Evolutionary conservation across 2,888 invertebrate genomes (phyloP), one percentile per base, ranked within the genome.

Genomic region (Drosophila meridionalis): DNA sequence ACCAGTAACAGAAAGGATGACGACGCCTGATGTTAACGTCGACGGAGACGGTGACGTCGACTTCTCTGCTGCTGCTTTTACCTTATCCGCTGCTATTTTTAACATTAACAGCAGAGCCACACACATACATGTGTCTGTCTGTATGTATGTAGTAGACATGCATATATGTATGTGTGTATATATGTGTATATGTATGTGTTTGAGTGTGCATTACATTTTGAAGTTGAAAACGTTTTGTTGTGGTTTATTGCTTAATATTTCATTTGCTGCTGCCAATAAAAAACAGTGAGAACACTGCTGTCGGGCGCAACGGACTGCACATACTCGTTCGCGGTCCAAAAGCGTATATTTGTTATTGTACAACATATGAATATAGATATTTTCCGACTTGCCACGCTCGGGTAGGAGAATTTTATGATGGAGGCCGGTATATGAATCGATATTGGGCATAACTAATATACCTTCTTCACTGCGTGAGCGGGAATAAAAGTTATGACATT

Each of bases 201-300:
- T 26, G 12, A 56, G 20, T 73, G 64, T 63, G 61, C 63, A 61
- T 63, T 73, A 73, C 77, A 71, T 65, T 68, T 68, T 70, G 55
- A 66, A 72, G 79, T 58, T 64, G 58, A 77, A 78, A 78, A 78
- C 59, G 64, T 73, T 73, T 61, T 45, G 28, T 65, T 68, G 56
- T 73, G 63, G 62, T 82, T 82, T 81, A 79, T 81, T 82, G 79
- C 82, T 81, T 72, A 82, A 81, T 81, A 81, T 82, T 81, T 81
- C 76, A 81, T 74, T 53, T 48, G 47, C 52, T 43, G 68, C 59
- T 61, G 68, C 77, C 76, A 73, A 78, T 69, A 73, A 72, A 73
- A 72, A 55, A 2, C 38, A 36, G 36, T 6, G 12, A 38, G 34
- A 38, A 26, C 8, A 28, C 4, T 38, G 26, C 14, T 38, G 38